Evolutionary conservation across 2,888 invertebrate species (phyloP).

Genomic region (Cylindroiulus punctatus): DNA sequence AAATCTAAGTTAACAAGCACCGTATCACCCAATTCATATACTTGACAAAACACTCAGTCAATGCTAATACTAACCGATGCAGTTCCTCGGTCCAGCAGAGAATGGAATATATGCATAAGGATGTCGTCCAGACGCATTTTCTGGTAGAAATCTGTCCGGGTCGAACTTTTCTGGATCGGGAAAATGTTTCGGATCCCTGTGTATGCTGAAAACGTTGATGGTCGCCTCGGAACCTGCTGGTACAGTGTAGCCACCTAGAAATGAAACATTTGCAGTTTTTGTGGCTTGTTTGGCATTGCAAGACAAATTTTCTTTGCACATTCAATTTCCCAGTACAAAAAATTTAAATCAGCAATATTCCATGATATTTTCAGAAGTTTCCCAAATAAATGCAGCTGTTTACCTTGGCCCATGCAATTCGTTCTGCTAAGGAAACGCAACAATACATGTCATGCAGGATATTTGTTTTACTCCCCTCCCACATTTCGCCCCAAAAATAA

Average conservation of each 20-base stretch:
- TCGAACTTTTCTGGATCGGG: conserved; percentile 77
- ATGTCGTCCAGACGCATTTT: conserved; percentile 79
- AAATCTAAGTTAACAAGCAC: too few species aligned
- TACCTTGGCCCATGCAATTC: too few species aligned
- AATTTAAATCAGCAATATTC: too few species aligned
- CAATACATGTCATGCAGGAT: too few species aligned
- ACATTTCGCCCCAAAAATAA: too few species aligned
- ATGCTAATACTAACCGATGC: conserved; percentile 20
- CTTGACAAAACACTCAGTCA: background rate
- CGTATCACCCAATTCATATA: background rate
- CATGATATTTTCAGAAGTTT: too few species aligned
- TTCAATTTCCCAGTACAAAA: too few species aligned
- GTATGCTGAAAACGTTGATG: conserved; percentile 73
- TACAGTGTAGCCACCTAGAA: conserved; percentile 4
- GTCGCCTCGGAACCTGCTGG: conserved; percentile 76
- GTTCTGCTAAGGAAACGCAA: too few species aligned
- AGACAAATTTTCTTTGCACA: background rate
- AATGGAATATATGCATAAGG: conserved; percentile 67
- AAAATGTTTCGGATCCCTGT: conserved; percentile 73
- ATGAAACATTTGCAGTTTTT: background rate
- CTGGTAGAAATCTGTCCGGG: conserved; percentile 81
- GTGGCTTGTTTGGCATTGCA: background rate
- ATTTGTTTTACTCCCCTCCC: too few species aligned
- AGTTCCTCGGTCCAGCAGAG: conserved; percentile 66
- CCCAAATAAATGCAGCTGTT: too few species aligned